A percentile compares a stretch with the other conserved stretches of the same genome.
Conservation (phyloP, 2,888 invertebrate species). For the Agrotis puta region DNA sequence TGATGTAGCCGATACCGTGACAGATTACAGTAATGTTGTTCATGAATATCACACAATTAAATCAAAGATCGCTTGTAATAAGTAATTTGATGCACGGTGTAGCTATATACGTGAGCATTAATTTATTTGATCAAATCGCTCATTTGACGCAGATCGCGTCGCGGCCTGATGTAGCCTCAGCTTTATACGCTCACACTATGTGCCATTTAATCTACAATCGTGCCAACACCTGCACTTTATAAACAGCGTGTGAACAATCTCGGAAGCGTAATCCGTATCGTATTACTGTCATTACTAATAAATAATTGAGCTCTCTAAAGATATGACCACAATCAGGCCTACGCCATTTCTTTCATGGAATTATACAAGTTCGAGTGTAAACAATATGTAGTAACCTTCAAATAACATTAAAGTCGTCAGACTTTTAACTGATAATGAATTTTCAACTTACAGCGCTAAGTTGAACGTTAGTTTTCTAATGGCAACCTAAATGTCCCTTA, state of each 20-base stretch:
- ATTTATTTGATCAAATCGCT: not conserved
- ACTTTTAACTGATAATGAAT: not conserved
- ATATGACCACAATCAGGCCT: too few species aligned
- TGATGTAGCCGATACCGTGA: too few species aligned
- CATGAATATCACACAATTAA: too few species aligned
- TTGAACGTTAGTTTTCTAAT: not conserved
- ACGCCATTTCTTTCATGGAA: slow-evolving; percentile 4
- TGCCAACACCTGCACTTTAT: not conserved
- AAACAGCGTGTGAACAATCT: slow-evolving; percentile 3
- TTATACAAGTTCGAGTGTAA: not conserved
- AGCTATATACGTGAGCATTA: too few species aligned
- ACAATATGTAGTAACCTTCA: not conserved
- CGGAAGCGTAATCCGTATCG: not conserved
- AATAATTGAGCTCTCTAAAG: not conserved
- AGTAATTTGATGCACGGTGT: too few species aligned
- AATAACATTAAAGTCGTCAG: not conserved
- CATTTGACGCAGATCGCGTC: too few species aligned
- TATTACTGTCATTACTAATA: slow-evolving; percentile 6
- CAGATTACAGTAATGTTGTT: too few species aligned
- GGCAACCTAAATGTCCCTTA: not conserved
- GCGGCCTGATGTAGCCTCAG: too few species aligned
- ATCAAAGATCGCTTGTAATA: too few species aligned
- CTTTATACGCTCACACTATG: too few species aligned
- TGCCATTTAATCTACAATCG: not conserved
- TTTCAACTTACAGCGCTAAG: not conserved